Conservation (phyloP, 92 coral and sea anemone species). For the Pocillopora grandis region DNA sequence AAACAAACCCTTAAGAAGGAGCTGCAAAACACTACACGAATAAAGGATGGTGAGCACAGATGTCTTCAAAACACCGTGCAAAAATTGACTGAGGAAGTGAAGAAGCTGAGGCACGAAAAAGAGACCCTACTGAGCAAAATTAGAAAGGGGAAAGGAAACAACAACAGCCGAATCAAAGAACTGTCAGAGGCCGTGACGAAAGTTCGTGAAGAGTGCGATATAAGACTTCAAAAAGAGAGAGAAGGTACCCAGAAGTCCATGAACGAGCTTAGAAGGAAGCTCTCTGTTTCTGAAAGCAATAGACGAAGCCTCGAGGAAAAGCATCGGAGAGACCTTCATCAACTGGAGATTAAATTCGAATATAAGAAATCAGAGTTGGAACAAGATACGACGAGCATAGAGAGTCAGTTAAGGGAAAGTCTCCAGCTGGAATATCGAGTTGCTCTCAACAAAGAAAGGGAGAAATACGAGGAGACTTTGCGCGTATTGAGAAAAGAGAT, state of each 20-base stretch:
- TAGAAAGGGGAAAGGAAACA: conserved; percentile 47
- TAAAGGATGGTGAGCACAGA: conserved; percentile 32
- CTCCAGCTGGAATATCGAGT: conserved; percentile 57
- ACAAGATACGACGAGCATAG: conserved; percentile 44
- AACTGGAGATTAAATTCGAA: conserved; percentile 43
- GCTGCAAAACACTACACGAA: conserved; percentile 3
- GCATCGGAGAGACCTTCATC: conserved; percentile 49
- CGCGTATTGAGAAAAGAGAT: conserved; percentile 78
- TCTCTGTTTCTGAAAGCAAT: conserved; percentile 47
- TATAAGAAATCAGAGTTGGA: conserved; percentile 66
- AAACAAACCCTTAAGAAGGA: conserved; percentile 21
- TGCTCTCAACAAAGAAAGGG: conserved; percentile 53
- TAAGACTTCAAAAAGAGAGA: conserved; percentile 53
- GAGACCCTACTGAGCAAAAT: conserved; percentile 49
- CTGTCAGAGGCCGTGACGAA: conserved; percentile 48
- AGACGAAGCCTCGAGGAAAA: conserved; percentile 59
- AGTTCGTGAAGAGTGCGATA: conserved; percentile 55
- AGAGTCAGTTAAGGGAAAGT: conserved; percentile 47
- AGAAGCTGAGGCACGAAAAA: conserved; percentile 59
- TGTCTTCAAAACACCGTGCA: conserved; percentile 45
- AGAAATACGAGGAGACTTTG: conserved; percentile 72
- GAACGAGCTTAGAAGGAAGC: conserved; percentile 53
- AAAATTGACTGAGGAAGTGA: conserved; percentile 62
- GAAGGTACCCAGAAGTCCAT: conserved; percentile 47
- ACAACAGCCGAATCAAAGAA: conserved; percentile 33